These are phyloP conservation scores for Clarias gariepinus DNA, from an alignment of 2,113 vertebrate genomes.

Conservation along the genomic window DNA sequence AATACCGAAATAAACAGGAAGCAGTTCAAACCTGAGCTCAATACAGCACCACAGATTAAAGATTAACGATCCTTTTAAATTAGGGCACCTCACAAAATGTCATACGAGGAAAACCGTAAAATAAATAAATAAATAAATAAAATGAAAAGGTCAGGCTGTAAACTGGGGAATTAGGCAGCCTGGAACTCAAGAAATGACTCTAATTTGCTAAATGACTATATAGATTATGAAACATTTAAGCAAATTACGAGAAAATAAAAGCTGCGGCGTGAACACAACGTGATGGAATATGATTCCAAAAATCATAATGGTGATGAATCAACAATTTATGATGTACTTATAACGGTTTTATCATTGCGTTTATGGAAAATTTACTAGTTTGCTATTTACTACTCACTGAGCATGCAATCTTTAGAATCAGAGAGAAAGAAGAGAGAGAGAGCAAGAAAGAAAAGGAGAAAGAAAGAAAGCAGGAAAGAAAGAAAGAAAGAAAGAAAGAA, in stretches of 20 bases:
- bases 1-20: background rate
- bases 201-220: constrained; percentile 23
- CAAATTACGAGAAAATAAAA: background rate
- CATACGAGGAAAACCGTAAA: constrained; percentile 11
- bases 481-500: background rate
- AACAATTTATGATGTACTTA: constrained; percentile 53
- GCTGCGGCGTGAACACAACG: background rate
- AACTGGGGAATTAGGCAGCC: constrained; percentile 32
- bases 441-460: background rate
- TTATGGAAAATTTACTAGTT: constrained; percentile 34
- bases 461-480: background rate
- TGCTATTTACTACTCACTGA: constrained; percentile 10
- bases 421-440: background rate
- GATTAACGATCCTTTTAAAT: constrained; percentile 32
- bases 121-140: background rate
- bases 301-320: constrained; percentile 1
- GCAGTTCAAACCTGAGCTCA: background rate
- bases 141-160: constrained; percentile 37
- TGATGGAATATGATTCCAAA: background rate
- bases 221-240: background rate
- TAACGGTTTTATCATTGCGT: constrained; percentile 35
- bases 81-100: constrained; percentile 36
- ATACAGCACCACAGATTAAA: background rate
- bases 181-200: constrained; percentile 3
- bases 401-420: constrained; percentile 33